Evolutionary conservation across 2,113 vertebrate genomes (phyloP).

Genomic region (Chitala chitala): DNA sequence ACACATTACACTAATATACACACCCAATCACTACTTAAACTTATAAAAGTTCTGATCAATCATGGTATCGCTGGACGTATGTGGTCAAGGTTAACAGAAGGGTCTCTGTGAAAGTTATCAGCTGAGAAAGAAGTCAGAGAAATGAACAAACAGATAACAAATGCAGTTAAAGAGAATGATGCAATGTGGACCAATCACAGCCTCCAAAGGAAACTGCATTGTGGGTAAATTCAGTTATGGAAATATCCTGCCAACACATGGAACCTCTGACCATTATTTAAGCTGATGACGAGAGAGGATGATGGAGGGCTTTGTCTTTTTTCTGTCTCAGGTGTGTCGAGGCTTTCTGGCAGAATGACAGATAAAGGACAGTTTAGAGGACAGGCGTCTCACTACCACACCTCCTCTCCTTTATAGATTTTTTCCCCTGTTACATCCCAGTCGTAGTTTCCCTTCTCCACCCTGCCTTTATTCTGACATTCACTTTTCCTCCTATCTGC

Average conservation of each 20-base stretch:
- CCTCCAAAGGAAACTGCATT: neutral
- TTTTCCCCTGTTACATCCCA: conserved; percentile 27
- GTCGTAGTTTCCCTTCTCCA: neutral
- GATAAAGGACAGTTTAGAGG: neutral
- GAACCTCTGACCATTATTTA: neutral
- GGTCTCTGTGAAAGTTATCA: neutral
- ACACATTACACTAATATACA: no score
- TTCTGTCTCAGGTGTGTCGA: neutral
- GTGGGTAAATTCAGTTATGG: conserved; percentile 7
- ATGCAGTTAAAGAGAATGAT: neutral
- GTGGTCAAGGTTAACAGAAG: neutral
- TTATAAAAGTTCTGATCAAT: no score
- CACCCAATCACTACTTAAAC: no score
- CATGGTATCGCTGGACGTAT: no score
- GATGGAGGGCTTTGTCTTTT: neutral
- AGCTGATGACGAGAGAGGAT: neutral
- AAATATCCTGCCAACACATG: neutral
- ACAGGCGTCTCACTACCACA: conserved; percentile 36
- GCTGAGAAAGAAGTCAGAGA: neutral
- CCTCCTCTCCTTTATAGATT: conserved; percentile 28
- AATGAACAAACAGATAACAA: neutral
- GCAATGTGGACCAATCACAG: neutral
- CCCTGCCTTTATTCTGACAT: neutral
- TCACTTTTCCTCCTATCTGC: neutral
- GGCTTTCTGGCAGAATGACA: neutral